Evolutionary conservation across 2,113 vertebrate genomes (phyloP).

Genomic region (Chionodraco myersi): DNA sequence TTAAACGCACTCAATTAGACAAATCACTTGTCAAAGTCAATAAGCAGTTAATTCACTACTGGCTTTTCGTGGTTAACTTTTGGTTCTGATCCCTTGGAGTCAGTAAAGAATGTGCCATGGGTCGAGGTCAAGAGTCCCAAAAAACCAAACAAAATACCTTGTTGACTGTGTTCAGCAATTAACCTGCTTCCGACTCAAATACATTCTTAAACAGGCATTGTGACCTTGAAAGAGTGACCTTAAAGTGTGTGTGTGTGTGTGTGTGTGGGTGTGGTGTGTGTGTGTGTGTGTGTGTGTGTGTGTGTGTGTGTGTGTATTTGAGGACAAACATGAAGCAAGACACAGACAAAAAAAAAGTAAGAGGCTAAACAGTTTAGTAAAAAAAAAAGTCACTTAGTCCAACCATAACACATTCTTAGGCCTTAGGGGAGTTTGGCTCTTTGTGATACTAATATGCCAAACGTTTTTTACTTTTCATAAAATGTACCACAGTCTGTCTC

Average conservation of each 20-base stretch:
- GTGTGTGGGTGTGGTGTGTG: too few relatives aligned
- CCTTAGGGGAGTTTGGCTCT: too few relatives aligned
- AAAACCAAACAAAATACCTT: constrained; percentile 46
- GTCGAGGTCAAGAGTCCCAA: constrained; percentile 65
- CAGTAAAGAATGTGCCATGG: constrained; percentile 60
- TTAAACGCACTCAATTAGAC: not conserved
- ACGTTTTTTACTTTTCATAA: too few relatives aligned
- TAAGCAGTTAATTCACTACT: not conserved
- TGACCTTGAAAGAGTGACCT: not conserved
- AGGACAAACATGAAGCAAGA: not conserved
- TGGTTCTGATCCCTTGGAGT: constrained; percentile 30
- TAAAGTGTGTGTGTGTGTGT: not conserved
- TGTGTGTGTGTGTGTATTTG: not conserved
- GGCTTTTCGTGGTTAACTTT: constrained; percentile 3
- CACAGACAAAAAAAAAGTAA: not conserved
- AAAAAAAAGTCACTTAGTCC: not conserved
- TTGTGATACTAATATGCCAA: too few relatives aligned
- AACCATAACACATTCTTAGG: not conserved
- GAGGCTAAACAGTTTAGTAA: not conserved
- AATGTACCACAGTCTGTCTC: too few relatives aligned
- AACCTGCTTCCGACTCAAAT: constrained; percentile 40
- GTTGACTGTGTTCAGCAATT: constrained; percentile 62
- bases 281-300: too few relatives aligned
- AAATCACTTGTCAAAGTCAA: constrained; percentile 18
- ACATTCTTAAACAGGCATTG: constrained; percentile 42